Conservation (phyloP, 2,797 vertebrate genomes). For the Poeciliopsis paucimaculata region DNA sequence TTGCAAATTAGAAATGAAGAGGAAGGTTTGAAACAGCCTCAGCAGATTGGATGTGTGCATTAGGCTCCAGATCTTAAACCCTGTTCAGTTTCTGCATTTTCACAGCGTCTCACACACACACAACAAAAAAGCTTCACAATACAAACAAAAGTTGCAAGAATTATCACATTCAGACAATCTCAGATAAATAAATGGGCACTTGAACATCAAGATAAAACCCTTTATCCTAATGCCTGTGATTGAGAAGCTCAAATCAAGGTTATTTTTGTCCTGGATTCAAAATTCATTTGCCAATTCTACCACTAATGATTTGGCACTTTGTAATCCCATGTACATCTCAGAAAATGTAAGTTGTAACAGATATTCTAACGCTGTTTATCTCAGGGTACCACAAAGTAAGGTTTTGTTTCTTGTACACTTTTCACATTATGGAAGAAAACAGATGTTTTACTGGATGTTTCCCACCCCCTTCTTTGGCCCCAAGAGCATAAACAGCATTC, state of each 20-base stretch:
- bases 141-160: neutral
- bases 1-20: conserved; percentile 10
- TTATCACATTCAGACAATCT: neutral
- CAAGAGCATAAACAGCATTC: conserved; percentile 2
- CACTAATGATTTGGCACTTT: neutral
- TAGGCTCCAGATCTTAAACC: neutral
- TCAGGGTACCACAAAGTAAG: neutral
- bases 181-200: neutral
- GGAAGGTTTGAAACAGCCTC: neutral
- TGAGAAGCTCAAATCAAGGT: neutral
- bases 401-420: neutral
- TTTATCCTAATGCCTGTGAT: neutral
- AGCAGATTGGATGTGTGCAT: conserved; percentile 3
- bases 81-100: neutral
- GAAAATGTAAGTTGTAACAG: neutral
- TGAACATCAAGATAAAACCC: neutral
- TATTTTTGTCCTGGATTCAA: neutral
- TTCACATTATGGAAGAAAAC: conserved; percentile 4
- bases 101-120: neutral
- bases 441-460: neutral
- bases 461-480: neutral
- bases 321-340: neutral
- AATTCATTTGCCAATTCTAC: neutral
- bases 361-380: neutral
- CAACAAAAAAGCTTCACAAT: neutral